Base-by-base conservation (phyloP, 2,888 invertebrate genomes). In the Tetheella fluctuosa region DNA sequence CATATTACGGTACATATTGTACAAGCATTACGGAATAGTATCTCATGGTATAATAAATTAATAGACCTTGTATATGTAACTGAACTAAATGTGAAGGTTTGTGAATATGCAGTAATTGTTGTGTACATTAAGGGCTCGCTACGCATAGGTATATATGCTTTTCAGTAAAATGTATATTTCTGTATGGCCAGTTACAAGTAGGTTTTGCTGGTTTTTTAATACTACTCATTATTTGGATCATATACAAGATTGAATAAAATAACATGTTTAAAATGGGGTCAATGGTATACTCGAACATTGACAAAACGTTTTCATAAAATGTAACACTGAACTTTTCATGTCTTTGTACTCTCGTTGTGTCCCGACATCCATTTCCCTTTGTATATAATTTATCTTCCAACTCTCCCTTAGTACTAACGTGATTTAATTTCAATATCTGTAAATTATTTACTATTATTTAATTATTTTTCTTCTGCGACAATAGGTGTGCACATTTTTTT, bases 71-170 rank as follows among this genome's bases (percentile, higher is more conserved):
- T 34, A 34, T 13, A 2, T 30, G 6, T 48, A 20, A 48, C 48
- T 20, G 20, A 48, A 48, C 10, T 17, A 48, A 48, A 48, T 48
- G 48, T 48, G 48, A 48, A 48, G 48, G 48, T 48, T 48, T 48
- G 20, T 48, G 20, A 20, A 48, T 20, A 48, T 10, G 48, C 10
- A 48, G 20, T 48, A 20, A 48, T 48, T 48, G 48, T 48, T 48
- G 7, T 48, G 48, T 7, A 48, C 48, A 48, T 48, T 10, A 48
- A 48, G 48, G 48, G 48, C 48, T n/a, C n/a, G 48, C 20, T 48
- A 20, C 48, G 10, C 48, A 20, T n/a, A n/a, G n/a, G n/a, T n/a
- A n/a, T n/a, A n/a, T 10, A 10, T 48, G 20, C 10, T 20, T 42
- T 48, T 48, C 48, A 48, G 48, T 48, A 8, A n/a, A n/a, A 20